Conservation (phyloP, 2,113 vertebrate genomes). For the Pedionomus torquatus region DNA sequence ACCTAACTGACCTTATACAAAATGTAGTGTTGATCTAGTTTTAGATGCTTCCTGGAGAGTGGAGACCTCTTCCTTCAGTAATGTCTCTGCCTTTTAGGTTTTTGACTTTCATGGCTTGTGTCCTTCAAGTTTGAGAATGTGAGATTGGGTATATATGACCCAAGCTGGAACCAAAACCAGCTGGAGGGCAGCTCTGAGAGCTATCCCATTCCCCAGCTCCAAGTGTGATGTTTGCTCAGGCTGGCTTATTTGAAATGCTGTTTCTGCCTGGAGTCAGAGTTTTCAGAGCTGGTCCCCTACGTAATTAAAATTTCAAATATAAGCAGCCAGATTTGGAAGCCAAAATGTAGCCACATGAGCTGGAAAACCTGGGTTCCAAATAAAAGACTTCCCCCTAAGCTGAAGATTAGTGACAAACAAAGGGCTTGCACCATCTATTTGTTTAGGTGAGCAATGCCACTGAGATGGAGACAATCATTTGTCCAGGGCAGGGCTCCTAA, state of each 20-base stretch:
- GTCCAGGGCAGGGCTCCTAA: neutral
- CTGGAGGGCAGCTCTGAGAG: neutral
- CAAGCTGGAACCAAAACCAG: neutral
- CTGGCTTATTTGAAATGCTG: neutral
- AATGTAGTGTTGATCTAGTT: neutral
- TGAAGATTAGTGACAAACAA: neutral
- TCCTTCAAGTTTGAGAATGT: neutral
- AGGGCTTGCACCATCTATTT: neutral
- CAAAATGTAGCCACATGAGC: neutral
- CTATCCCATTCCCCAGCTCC: neutral
- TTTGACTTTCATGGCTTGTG: neutral
- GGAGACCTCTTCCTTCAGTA: neutral
- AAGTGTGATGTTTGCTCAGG: neutral
- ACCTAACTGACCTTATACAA: neutral
- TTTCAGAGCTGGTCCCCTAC: conserved; percentile 1
- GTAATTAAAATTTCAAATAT: neutral
- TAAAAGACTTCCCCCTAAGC: neutral
- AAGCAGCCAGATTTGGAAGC: conserved; percentile 17
- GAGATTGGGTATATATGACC: neutral
- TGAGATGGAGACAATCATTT: neutral
- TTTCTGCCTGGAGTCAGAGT: conserved; percentile 4
- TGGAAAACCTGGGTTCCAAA: conserved; percentile 9
- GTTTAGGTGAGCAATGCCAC: neutral
- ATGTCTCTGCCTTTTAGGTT: neutral
- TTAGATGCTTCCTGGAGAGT: neutral